Percentiles rank a stretch among this genome's conserved stretches.
These are phyloP conservation scores for Saturnia japonica DNA, from an alignment of 2,888 invertebrate species.

Conservation along the genomic window DNA sequence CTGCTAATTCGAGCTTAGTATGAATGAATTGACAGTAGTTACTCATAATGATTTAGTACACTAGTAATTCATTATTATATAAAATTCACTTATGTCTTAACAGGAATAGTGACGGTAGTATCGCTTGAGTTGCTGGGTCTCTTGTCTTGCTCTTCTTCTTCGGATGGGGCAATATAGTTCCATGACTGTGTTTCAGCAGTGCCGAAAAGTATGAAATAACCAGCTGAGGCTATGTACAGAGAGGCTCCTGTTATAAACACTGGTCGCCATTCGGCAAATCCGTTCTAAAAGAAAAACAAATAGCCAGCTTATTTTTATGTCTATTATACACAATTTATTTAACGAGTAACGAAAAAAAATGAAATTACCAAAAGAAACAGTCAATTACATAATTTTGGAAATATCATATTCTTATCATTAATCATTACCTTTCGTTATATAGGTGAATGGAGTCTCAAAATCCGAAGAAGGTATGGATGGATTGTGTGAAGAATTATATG, in stretches of 20 bases:
- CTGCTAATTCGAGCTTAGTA: not conserved
- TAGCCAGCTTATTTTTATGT: not conserved
- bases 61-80: not conserved
- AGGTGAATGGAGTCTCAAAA: too few species aligned
- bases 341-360: too few species aligned
- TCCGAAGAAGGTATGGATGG: too few species aligned
- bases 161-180: slow-evolving; percentile 78
- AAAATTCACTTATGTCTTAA: slow-evolving; percentile 53
- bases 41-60: not conserved
- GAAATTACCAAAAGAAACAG: too few species aligned
- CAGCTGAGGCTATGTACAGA: slow-evolving; percentile 85
- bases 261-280: slow-evolving; percentile 88
- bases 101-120: slow-evolving; percentile 64
- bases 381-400: too few species aligned
- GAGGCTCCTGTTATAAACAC: slow-evolving; percentile 88
- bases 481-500: too few species aligned
- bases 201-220: slow-evolving; percentile 87
- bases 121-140: slow-evolving; percentile 51
- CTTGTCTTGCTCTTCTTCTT: slow-evolving; percentile 59
- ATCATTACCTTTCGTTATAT: too few species aligned
- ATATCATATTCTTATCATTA: too few species aligned
- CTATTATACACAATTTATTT: not conserved
- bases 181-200: slow-evolving; percentile 87
- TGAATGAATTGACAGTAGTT: not conserved
- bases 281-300: slow-evolving; percentile 82